A percentile compares a stretch with the other conserved stretches of the same genome.
Evolutionary conservation across 2,888 invertebrate species (phyloP).

Genomic region (Ypsolopha scabrella): DNA sequence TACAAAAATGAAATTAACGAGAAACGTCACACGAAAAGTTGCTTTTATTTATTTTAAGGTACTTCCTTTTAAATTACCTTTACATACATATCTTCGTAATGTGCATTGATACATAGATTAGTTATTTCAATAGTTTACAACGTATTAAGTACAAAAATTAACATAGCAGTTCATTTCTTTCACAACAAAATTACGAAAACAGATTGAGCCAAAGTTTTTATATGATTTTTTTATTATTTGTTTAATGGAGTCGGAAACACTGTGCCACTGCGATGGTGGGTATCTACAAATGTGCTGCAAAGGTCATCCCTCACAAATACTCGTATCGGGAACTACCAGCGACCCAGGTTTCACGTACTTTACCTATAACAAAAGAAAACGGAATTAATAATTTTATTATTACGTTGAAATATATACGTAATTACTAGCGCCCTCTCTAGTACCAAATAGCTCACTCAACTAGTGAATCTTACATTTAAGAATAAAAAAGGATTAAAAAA

Average conservation of each 20-base stretch:
- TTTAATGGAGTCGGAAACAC: slow-evolving; percentile 29
- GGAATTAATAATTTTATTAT: neutral
- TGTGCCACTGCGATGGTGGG: slow-evolving; percentile 45
- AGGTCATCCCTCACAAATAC: too few relatives aligned
- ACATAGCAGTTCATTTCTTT: neutral
- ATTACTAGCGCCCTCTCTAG: too few relatives aligned
- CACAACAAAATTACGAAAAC: neutral
- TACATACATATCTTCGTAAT: slow-evolving; percentile 23
- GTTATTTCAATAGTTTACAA: slow-evolving; percentile 3
- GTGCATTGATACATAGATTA: slow-evolving; percentile 26
- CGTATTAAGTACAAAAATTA: slow-evolving; percentile 1
- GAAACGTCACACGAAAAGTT: slow-evolving; percentile 4
- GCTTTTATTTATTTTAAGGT: too few relatives aligned
- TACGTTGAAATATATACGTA: neutral
- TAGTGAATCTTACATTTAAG: too few relatives aligned
- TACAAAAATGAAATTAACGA: slow-evolving; percentile 25
- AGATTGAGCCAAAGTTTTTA: slow-evolving; percentile 25
- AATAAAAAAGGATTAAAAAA: too few relatives aligned
- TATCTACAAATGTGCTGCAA: slow-evolving; percentile 26
- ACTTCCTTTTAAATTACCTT: too few relatives aligned
- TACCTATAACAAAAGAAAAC: slow-evolving; percentile 54
- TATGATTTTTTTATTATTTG: neutral
- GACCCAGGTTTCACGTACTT: slow-evolving; percentile 53
- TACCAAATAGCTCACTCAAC: too few relatives aligned
- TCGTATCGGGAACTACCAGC: slow-evolving; percentile 25